phyloP scores from a whole-genome alignment of 2,113 vertebrate genomes.

The Baryphthengus martii region DNA sequence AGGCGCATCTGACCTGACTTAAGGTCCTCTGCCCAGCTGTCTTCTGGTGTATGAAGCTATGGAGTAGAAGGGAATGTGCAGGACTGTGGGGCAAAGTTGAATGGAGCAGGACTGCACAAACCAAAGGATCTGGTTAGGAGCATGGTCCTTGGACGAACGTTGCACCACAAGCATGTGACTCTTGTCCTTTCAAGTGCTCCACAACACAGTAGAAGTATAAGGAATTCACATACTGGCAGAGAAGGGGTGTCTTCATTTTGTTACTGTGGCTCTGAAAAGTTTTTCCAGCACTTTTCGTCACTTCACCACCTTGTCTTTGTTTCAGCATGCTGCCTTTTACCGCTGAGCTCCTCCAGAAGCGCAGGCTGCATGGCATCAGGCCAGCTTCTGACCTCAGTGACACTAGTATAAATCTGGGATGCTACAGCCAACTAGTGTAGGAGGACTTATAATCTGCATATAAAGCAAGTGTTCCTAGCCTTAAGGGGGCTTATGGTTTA shows the following conservation, averaged over 20 bases:
- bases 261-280: not conserved
- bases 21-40: not conserved
- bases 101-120: not conserved
- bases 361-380: not conserved
- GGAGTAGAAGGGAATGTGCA: not conserved
- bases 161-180: not conserved
- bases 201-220: not conserved
- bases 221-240: not conserved
- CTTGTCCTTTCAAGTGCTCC: not conserved
- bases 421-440: not conserved
- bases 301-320: not conserved
- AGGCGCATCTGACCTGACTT: not conserved
- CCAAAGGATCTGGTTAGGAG: not conserved
- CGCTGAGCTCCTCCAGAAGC: not conserved
- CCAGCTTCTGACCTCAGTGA: constrained; percentile 32
- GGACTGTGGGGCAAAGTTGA: not conserved
- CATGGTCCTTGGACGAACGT: rapidly evolving
- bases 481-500: not conserved
- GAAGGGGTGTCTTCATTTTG: not conserved
- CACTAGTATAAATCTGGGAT: not conserved
- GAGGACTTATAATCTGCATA: not conserved
- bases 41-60: not conserved
- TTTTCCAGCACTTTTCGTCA: not conserved
- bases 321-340: not conserved
- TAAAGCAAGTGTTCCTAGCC: not conserved